Conservation (phyloP, 1,140 invertebrate species). For the Spodoptera litura region DNA sequence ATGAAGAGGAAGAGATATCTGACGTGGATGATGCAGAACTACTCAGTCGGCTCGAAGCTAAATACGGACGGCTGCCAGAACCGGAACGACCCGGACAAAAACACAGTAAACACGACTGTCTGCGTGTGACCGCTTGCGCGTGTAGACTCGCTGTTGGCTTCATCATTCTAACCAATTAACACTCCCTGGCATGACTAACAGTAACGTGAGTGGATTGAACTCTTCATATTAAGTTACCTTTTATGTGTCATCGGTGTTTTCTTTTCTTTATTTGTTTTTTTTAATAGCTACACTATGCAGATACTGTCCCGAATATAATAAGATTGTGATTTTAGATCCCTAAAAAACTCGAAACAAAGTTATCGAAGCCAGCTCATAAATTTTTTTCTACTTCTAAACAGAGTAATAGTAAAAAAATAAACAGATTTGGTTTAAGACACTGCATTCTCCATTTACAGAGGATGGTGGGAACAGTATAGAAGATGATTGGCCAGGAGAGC, state of each 20-base stretch:
- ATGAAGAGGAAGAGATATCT: constrained; percentile 87
- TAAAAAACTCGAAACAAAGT: no score
- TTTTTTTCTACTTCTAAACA: no score
- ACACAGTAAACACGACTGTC: constrained; percentile 82
- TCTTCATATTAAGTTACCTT: constrained; percentile 20
- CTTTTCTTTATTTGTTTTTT: constrained; percentile 7
- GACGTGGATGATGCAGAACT: constrained; percentile 89
- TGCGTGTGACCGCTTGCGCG: constrained; percentile 65
- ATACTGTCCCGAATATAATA: no score
- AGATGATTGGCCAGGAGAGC: constrained; percentile 80
- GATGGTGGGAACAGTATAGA: constrained; percentile 79
- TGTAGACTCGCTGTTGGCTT: constrained; percentile 63
- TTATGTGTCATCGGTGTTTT: background rate
- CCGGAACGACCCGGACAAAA: constrained; percentile 83
- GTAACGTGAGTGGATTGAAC: constrained; percentile 70
- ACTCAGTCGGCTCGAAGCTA: constrained; percentile 89
- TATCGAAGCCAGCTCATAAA: no score
- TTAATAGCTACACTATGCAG: constrained; percentile 20
- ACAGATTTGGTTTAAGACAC: background rate
- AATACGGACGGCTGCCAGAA: constrained; percentile 89
- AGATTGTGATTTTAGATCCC: no score
- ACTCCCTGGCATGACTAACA: constrained; percentile 75
- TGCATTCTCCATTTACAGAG: constrained; percentile 64
- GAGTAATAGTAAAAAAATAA: no score
- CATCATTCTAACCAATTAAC: constrained; percentile 68